Base-by-base conservation (phyloP, 2,888 invertebrate species). In the Dryadula phaetusa region DNA sequence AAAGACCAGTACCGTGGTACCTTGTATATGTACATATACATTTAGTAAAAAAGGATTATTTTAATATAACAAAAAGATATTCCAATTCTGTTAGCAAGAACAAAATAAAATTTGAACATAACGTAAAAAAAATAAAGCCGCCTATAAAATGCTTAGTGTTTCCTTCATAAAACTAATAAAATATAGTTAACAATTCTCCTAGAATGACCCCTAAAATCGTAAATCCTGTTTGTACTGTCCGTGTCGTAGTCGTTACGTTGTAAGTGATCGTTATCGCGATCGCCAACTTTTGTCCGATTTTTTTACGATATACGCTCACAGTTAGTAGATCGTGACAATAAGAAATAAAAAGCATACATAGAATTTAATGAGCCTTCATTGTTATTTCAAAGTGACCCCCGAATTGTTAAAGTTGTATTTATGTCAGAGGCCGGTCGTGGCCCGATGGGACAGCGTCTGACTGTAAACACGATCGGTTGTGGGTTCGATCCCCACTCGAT, bases 251-350 rank as follows among this genome's bases (percentile, higher is more conserved):
- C 70, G 72, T 69, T 64, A 68, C 66, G 71, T 62, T 69, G 67
- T 69, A 68, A 69, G 62, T 47, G 67, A 64, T 69, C 70, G 73
- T 72, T 74, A 71, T 72, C 67, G 70, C 63, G 69, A 70, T 71
- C 67, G 69, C 69, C 54, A 61, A 70, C 70, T 72, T 71, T 56
- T 58, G 69, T 73, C 66, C 70, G 66, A 69, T 54, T 71, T 66
- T 69, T 66, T 71, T 73, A 69, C 62, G 73, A 71, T 62, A 58
- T 54, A 65, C 69, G 66, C 63, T 54, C 42, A 62, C 58, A 46
- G 68, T 65, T 62, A 66, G 63, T 12, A 46, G 62, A 28, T 66
- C 63, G 70, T 66, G 70, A 71, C 56, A 71, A 69, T 69, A 69
- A 64, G 64, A 66, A 63, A 68, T 70, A 68, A 68, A 70, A 68